Percentiles rank a stretch among this genome's conserved stretches.
phyloP scores from a whole-genome alignment of 2,888 invertebrate genomes.

The Busseola fusca region DNA sequence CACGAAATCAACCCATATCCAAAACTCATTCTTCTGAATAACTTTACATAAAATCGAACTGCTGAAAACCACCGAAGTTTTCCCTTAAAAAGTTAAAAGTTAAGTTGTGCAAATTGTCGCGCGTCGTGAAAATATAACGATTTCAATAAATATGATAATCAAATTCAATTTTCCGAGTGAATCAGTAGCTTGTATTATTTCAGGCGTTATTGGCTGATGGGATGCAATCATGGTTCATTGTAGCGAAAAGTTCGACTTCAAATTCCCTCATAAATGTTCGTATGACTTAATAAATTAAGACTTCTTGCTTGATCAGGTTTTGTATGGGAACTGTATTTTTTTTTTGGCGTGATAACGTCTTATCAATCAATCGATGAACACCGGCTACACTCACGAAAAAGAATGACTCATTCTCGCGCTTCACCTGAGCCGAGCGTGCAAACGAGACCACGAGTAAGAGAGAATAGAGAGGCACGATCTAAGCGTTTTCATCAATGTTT shows the following conservation, averaged over 20 bases:
- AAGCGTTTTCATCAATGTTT: too few species aligned
- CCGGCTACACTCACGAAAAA: too few species aligned
- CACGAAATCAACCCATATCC: background rate
- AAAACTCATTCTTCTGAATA: background rate
- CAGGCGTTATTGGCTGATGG: slow-evolving; percentile 24
- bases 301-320: slow-evolving; percentile 6
- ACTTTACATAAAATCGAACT: background rate
- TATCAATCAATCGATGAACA: too few species aligned
- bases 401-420: too few species aligned
- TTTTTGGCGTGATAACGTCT: too few species aligned
- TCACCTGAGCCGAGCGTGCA: too few species aligned
- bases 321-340: background rate
- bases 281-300: slow-evolving; percentile 17
- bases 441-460: too few species aligned
- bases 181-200: slow-evolving; percentile 37
- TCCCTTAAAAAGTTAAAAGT: background rate
- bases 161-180: slow-evolving; percentile 40
- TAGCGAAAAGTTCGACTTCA: slow-evolving; percentile 29
- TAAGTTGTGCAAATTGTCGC: background rate
- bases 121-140: slow-evolving; percentile 9
- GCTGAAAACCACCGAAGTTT: background rate
- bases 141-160: slow-evolving; percentile 30
- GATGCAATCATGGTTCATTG: slow-evolving; percentile 46
- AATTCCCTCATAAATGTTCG: slow-evolving; percentile 26
- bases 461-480: too few species aligned